Base-by-base conservation (phyloP, 2,797 vertebrate species). In the Clarias laeviceps region DNA sequence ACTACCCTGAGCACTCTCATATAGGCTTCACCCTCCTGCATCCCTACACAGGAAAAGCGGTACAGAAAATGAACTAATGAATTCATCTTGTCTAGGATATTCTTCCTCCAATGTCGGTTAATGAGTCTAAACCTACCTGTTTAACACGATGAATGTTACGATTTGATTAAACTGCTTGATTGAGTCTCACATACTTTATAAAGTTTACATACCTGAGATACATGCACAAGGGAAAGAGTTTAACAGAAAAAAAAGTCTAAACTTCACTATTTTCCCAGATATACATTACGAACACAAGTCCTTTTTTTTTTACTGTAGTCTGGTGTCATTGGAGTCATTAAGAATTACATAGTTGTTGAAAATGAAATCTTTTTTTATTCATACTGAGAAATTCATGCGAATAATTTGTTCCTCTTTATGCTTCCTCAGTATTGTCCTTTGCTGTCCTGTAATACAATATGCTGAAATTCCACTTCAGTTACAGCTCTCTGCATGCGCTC, bases 381-480 rank as follows among this genome's bases (percentile, higher is more conserved):
- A 57, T 73, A 27, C 69, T 64, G 37, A 40, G 61, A 70, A 64
- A 85, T 27, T 37, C 62, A 22, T 80, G 40, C 29, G 14, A 22
- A 29, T 64, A 0, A 80, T 81, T 62, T 40, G 45, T 69, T 80
- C 50, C 29, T 81, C 7, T 32, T 61, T n/a, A 45, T 50, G 32
- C 74, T 84, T 57, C 62, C 18, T 56, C 40, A 27, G 66, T 27
- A 1, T n/a, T 86, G 83, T 85, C 56, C 84, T 89, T 89, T 96
- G 95, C 91, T 97, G 96, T 96, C 95, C 91, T 97, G 96, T 96
- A 96, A 93, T 93, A 95, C 96, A 96, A 93, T 93, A 95, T 96
- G 17, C 27, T 4, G 20, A 96, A 92, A 93, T 94, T 90, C 91
- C 92, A 88, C 91, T 88, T 88, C 32, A 93, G 88, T 90, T 80